Percentiles rank a stretch among this genome's conserved stretches.
These are phyloP conservation scores for Ganaspis sp. DNA, from an alignment of 1,140 invertebrate genomes.

Conservation along the genomic window DNA sequence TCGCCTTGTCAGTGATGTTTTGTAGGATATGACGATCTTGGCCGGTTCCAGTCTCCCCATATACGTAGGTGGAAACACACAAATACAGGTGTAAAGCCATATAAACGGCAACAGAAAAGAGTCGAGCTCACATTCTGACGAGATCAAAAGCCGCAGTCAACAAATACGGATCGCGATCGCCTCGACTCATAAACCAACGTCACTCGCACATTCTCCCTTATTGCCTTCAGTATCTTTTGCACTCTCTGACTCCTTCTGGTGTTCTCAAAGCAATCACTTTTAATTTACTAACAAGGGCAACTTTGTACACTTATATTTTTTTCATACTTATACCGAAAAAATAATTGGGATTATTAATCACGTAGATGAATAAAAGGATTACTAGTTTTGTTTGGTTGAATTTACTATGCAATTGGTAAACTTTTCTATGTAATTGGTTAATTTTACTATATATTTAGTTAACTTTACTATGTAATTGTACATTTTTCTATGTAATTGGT, in stretches of 20 bases:
- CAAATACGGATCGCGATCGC: constrained; percentile 64
- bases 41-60: constrained; percentile 55
- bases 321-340: too few relatives aligned
- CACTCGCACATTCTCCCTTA: constrained; percentile 61
- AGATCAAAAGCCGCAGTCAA: constrained; percentile 66
- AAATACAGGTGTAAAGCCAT: constrained; percentile 65
- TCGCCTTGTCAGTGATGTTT: constrained; percentile 46
- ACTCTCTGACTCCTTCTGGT: neutral
- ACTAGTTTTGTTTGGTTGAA: too few relatives aligned
- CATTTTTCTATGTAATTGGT: too few relatives aligned
- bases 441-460: too few relatives aligned
- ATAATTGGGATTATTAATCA: too few relatives aligned
- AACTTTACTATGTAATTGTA: too few relatives aligned
- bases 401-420: too few relatives aligned
- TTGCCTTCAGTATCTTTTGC: constrained; percentile 43
- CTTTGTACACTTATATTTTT: too few relatives aligned
- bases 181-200: constrained; percentile 66
- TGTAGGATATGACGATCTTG: constrained; percentile 53
- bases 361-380: too few relatives aligned
- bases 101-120: constrained; percentile 39
- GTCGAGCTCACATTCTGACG: constrained; percentile 63
- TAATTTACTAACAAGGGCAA: too few relatives aligned
- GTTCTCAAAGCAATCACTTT: neutral
- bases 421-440: too few relatives aligned
- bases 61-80: constrained; percentile 56